A percentile compares a stretch with the other conserved stretches of the same genome.
These are phyloP conservation scores for Xiphydria camelus DNA, from an alignment of 2,888 invertebrate species.

Conservation along the genomic window DNA sequence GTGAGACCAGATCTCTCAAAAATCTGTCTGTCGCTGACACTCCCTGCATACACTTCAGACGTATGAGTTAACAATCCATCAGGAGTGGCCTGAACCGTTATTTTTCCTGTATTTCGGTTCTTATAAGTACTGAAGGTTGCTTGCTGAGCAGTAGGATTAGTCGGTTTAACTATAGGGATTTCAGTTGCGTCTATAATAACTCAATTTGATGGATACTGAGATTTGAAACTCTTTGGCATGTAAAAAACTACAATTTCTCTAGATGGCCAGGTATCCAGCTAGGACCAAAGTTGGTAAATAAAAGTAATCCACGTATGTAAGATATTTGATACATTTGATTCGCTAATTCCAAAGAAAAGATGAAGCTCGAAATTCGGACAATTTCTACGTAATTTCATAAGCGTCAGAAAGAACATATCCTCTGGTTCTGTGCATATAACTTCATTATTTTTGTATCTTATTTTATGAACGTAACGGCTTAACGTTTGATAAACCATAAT, in stretches of 20 bases:
- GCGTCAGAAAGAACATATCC: conserved; percentile 19
- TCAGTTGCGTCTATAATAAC: conserved; percentile 29
- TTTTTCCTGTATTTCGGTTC: conserved; percentile 28
- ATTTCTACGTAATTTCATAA: conserved; percentile 22
- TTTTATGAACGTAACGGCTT: conserved; percentile 5
- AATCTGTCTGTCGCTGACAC: conserved; percentile 30
- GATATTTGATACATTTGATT: conserved; percentile 21
- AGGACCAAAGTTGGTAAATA: conserved; percentile 19
- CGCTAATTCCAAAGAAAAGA: conserved; percentile 18
- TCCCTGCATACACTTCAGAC: conserved; percentile 27
- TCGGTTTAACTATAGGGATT: conserved; percentile 18
- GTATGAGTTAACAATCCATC: conserved; percentile 23
- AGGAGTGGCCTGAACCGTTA: conserved; percentile 24
- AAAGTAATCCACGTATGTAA: conserved; percentile 24
- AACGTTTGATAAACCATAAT: conserved; percentile 14
- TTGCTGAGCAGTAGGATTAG: conserved; percentile 24
- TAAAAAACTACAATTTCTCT: conserved; percentile 22
- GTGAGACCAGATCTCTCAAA: conserved; percentile 25
- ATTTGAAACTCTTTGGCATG: conserved; percentile 25
- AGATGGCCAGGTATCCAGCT: conserved; percentile 23
- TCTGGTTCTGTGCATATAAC: conserved; percentile 9
- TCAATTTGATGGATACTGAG: conserved; percentile 20
- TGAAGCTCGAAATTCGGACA: conserved; percentile 17
- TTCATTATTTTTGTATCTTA: conserved; percentile 11
- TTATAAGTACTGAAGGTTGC: conserved; percentile 29